Base-by-base conservation (phyloP, 2,797 vertebrate genomes). In the Enteromius afrohamiltoni region DNA sequence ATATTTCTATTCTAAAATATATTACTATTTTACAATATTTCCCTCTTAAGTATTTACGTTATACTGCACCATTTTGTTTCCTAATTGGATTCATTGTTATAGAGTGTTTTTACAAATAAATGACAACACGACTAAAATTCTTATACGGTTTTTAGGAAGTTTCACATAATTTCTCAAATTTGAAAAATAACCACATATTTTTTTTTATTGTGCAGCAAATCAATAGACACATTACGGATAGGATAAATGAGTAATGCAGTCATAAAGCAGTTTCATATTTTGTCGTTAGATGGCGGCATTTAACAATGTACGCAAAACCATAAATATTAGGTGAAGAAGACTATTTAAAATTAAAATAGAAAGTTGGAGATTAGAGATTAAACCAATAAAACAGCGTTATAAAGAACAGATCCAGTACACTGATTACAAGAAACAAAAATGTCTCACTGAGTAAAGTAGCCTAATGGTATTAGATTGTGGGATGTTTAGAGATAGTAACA, bases 261-360 rank as follows among this genome's bases (percentile, higher is more conserved):
- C 14, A 53, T 55, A 7, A 62, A 42, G 23, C 10, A 64, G 51
- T 19, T 77, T 29, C 9, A n/a, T 64, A 21, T 47, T 21, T n/a
- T 29, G 5, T 29, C 58, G 40, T 19, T 47, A 64, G 76, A 64
- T 64, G 76, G 58, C 23, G 23, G 76, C 58, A 47, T 77, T 77
- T 47, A 9, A 31, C 23, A 77, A 14, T 1, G 11, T 77, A 19
- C 31, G 58, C 9, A 23, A 58, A 74, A 13, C 5, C 19, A 69
- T 42, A 2, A 40, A 42, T 3, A 6, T 29, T 31, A 51, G 45
- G 16, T 51, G 16, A 34, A 21, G 19, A 53, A 21, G 21, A n/a
- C 9, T 51, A 51, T 19, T 71, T 49, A 1, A 19, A 3, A 73
- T 34, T 11, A 21, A 9, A 21, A 5, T 31, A 19, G 26, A 26